These are phyloP conservation scores for Cryptocephalus primarius DNA, from an alignment of 2,888 invertebrate species.

Conservation along the genomic window DNA sequence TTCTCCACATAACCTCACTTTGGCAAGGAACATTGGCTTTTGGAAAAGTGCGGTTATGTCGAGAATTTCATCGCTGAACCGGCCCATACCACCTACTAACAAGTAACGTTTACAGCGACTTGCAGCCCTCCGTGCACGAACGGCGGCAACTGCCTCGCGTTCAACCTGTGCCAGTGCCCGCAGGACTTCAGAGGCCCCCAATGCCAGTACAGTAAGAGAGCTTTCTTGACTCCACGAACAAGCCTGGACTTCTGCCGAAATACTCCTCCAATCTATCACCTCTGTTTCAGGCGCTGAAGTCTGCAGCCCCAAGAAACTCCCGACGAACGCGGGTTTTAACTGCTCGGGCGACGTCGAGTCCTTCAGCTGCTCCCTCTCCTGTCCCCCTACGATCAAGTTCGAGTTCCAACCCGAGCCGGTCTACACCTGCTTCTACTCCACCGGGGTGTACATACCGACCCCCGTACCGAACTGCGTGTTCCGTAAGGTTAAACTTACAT, in stretches of 20 bases:
- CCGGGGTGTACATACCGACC: slow-evolving; percentile 54
- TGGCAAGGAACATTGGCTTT: slow-evolving; percentile 1
- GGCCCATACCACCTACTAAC: no score
- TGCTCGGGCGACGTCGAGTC: slow-evolving; percentile 52
- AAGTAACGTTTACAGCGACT: slow-evolving; percentile 38
- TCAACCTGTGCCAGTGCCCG: slow-evolving; percentile 71
- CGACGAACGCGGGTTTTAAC: slow-evolving; percentile 67
- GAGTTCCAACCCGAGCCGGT: slow-evolving; percentile 46
- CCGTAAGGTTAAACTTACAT: slow-evolving; percentile 35
- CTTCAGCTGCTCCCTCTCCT: slow-evolving; percentile 54
- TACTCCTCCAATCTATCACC: not conserved
- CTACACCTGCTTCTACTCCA: slow-evolving; percentile 57
- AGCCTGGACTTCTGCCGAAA: not conserved
- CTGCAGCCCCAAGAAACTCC: slow-evolving; percentile 51
- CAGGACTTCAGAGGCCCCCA: slow-evolving; percentile 57
- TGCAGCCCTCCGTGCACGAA: slow-evolving; percentile 67
- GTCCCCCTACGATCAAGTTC: slow-evolving; percentile 54
- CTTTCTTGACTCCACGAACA: not conserved
- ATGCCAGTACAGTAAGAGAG: slow-evolving; percentile 55
- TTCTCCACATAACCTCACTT: no score
- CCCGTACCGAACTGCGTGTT: slow-evolving; percentile 64
- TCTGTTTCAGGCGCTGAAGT: slow-evolving; percentile 45
- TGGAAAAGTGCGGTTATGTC: no score
- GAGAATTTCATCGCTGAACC: no score
- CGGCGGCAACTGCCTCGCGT: slow-evolving; percentile 69